phyloP scores from a whole-genome alignment of 2,113 vertebrate species.

The Erythrocebus patas region DNA sequence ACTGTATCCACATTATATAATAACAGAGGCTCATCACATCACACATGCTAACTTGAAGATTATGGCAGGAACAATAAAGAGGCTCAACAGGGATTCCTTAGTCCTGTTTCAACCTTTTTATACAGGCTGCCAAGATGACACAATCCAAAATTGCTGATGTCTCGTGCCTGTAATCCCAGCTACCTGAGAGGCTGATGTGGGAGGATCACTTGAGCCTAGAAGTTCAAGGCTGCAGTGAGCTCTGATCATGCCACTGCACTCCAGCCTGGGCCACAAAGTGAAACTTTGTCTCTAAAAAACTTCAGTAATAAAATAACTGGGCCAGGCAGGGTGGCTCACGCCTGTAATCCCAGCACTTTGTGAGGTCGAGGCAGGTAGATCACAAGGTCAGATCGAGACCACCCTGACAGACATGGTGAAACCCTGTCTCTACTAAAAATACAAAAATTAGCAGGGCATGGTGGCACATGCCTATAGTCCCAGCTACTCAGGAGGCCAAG shows the following conservation, averaged over 20 bases:
- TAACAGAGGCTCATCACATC: neutral
- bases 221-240: neutral
- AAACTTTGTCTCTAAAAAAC: neutral
- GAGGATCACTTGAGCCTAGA: neutral
- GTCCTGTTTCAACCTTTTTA: neutral
- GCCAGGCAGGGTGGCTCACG: too few relatives aligned
- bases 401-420: too few relatives aligned
- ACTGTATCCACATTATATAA: neutral
- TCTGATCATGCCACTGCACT: neutral
- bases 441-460: too few relatives aligned
- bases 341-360: too few relatives aligned
- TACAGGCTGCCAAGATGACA: neutral
- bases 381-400: too few relatives aligned
- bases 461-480: too few relatives aligned
- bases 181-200: neutral
- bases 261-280: neutral
- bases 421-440: too few relatives aligned
- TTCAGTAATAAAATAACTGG: neutral
- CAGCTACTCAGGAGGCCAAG: too few relatives aligned
- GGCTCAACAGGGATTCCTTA: neutral
- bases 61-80: neutral
- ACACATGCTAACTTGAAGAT: neutral
- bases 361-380: too few relatives aligned
- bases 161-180: neutral
- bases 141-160: neutral